These are phyloP conservation scores for Lithodes maja DNA, from an alignment of 2,888 invertebrate genomes.

Conservation along the genomic window DNA sequence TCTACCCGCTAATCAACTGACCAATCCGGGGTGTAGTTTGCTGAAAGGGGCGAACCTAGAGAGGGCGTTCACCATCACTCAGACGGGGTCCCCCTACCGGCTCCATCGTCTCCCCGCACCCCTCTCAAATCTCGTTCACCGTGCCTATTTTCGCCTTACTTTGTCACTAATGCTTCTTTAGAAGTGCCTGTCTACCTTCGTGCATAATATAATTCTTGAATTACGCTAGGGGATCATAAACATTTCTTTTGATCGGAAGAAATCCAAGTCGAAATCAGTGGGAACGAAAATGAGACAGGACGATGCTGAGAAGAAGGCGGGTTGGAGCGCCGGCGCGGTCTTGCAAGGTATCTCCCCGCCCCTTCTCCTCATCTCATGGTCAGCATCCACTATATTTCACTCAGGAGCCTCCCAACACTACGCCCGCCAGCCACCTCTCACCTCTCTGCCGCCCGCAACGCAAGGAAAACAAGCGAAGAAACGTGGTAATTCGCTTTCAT, in stretches of 20 bases:
- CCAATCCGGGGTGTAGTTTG: conserved; percentile 66
- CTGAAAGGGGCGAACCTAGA: conserved; percentile 61
- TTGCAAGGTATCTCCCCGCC: conserved; percentile 53
- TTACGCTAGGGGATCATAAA: too few relatives aligned
- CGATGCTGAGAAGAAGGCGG: conserved; percentile 44
- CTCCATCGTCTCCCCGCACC: too few relatives aligned
- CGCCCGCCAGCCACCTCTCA: conserved; percentile 54
- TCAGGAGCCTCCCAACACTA: conserved; percentile 40
- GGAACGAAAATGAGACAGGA: conserved; percentile 36
- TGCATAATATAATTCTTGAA: too few relatives aligned
- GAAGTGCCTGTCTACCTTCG: too few relatives aligned
- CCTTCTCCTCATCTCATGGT: conserved; percentile 52
- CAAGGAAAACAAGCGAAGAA: conserved; percentile 56
- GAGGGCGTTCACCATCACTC: conserved; percentile 56
- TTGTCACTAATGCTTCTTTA: too few relatives aligned
- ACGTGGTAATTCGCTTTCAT: conserved; percentile 58
- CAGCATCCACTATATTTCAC: conserved; percentile 59
- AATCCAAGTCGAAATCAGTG: conserved; percentile 35
- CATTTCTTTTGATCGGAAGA: too few relatives aligned
- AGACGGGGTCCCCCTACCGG: not conserved
- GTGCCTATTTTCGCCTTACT: too few relatives aligned
- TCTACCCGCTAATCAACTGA: conserved; percentile 67
- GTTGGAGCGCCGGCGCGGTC: conserved; percentile 37
- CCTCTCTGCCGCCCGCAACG: conserved; percentile 55
- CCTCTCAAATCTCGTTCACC: too few relatives aligned